Percentiles rank a stretch among this genome's conserved stretches.
Conservation (phyloP, 2,113 vertebrate genomes). For the Brachionichthys hirsutus region DNA sequence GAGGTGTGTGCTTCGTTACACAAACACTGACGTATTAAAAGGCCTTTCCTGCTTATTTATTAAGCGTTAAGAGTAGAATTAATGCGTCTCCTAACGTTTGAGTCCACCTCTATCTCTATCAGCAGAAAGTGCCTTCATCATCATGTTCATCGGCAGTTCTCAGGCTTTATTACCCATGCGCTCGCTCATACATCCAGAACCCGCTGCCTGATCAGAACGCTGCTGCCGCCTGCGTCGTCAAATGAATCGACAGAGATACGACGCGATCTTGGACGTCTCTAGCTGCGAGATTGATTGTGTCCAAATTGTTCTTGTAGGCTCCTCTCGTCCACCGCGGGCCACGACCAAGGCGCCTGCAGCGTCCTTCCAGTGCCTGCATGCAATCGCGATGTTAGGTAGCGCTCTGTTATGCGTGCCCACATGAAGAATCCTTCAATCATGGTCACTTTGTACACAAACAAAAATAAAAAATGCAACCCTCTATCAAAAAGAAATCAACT, state of each 20-base stretch:
- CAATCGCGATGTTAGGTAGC: neutral
- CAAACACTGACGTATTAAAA: neutral
- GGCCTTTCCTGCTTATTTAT: constrained; percentile 13
- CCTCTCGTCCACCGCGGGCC: neutral
- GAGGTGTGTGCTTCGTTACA: neutral
- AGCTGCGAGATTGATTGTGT: constrained; percentile 33
- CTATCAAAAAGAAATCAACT: too few relatives aligned
- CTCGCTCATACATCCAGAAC: constrained; percentile 34
- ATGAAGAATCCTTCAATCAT: too few relatives aligned
- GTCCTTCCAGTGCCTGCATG: neutral
- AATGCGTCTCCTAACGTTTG: constrained; percentile 45
- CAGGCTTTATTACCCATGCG: constrained; percentile 38
- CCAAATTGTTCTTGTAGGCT: constrained; percentile 28
- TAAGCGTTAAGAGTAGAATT: constrained; percentile 15
- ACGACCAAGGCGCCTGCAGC: neutral
- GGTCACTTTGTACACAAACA: too few relatives aligned
- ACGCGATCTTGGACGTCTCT: constrained; percentile 8
- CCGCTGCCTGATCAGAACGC: constrained; percentile 45
- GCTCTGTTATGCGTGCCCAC: too few relatives aligned
- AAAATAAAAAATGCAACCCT: too few relatives aligned
- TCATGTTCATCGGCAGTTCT: constrained; percentile 47
- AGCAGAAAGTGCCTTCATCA: constrained; percentile 51
- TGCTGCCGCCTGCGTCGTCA: constrained; percentile 36
- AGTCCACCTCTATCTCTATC: constrained; percentile 31
- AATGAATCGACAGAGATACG: constrained; percentile 19